Conservation (phyloP, 1,140 invertebrate species). For the Ctenoplectra terminalis region DNA sequence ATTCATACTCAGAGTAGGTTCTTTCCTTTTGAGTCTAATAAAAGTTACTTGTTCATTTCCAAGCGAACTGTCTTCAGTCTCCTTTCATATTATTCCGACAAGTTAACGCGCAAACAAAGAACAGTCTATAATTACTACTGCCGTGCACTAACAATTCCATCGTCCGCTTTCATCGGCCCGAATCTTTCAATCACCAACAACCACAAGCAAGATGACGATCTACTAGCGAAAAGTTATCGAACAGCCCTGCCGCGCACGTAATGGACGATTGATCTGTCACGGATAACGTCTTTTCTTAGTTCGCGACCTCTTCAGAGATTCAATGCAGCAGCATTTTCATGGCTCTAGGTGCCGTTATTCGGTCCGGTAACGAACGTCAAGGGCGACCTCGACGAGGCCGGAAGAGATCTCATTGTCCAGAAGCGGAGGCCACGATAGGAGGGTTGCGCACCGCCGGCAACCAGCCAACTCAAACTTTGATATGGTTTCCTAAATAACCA, state of each 20-base stretch:
- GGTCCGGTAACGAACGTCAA: conserved; percentile 71
- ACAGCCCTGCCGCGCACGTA: neutral
- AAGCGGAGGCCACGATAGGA: conserved; percentile 71
- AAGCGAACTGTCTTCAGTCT: no score
- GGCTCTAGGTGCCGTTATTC: conserved; percentile 62
- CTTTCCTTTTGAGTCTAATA: no score
- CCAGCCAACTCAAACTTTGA: conserved; percentile 80
- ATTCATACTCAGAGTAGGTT: no score
- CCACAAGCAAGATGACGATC: neutral
- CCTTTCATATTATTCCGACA: no score
- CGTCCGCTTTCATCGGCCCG: neutral
- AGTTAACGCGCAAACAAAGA: no score
- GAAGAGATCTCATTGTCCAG: conserved; percentile 75
- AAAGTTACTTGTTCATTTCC: no score
- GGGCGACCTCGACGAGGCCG: conserved; percentile 65
- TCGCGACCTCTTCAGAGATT: conserved; percentile 34
- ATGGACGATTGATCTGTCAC: conserved; percentile 37
- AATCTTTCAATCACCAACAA: no score
- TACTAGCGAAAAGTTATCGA: neutral
- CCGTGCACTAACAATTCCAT: neutral
- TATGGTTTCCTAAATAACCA: conserved; percentile 82
- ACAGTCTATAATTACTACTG: no score
- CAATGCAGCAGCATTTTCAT: conserved; percentile 52
- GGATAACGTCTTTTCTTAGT: conserved; percentile 56
- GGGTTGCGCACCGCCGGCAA: conserved; percentile 71